phyloP scores from a whole-genome alignment of 2,113 vertebrate species.

The Anser cygnoides region DNA sequence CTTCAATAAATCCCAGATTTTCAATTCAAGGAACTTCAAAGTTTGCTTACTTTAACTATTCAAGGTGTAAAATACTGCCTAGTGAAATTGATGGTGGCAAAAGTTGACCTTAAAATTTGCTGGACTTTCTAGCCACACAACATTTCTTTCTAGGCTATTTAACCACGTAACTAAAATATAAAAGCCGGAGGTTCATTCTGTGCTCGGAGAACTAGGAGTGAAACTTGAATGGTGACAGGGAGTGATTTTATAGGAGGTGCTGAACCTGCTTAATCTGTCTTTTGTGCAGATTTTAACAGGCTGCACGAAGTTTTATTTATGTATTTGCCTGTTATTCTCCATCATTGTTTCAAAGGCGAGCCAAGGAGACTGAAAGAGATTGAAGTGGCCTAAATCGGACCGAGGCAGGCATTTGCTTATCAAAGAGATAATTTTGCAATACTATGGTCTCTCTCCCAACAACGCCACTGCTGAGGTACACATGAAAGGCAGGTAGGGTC shows the following conservation, averaged over 20 bases:
- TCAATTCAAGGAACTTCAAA: background rate
- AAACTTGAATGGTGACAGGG: conserved; percentile 15
- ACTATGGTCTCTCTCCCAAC: background rate
- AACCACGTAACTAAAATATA: background rate
- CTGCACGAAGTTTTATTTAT: background rate
- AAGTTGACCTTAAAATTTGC: background rate
- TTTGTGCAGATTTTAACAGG: conserved; percentile 9
- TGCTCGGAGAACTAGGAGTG: conserved; percentile 1
- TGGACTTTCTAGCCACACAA: background rate
- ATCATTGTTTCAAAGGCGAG: background rate
- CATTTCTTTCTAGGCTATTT: background rate
- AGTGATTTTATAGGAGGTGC: conserved; percentile 36
- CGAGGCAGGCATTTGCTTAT: background rate
- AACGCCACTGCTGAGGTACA: background rate
- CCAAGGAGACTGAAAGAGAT: background rate
- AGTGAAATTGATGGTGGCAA: background rate
- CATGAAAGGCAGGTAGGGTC: background rate
- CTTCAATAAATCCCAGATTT: background rate
- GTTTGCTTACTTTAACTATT: background rate
- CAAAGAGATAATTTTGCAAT: background rate
- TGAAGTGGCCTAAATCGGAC: background rate
- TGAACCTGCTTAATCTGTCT: conserved; percentile 38
- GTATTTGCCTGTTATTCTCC: background rate
- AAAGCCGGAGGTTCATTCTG: conserved; percentile 10
- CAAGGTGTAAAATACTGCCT: background rate